Conservation (phyloP, 2,797 vertebrate species). For the Otus scops region DNA sequence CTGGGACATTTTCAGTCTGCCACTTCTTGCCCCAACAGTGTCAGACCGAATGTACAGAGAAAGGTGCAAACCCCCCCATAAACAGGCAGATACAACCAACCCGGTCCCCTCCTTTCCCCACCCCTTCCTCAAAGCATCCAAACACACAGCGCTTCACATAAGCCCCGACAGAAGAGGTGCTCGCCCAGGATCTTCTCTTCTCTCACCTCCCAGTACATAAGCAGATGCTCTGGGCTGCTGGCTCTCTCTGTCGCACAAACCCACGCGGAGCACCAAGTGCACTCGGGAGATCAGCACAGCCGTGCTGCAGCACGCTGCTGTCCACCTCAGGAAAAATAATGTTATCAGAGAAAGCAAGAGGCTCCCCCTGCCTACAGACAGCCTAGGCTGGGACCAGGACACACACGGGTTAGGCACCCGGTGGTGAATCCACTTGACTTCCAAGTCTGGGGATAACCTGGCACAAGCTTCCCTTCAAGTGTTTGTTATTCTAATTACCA, state of each 20-base stretch:
- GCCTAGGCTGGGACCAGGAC: fast-evolving
- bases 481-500: neutral
- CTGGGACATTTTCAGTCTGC: neutral
- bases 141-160: fast-evolving
- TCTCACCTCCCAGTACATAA: neutral
- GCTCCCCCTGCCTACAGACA: neutral
- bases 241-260: neutral
- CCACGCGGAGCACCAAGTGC: neutral
- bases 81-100: fast-evolving
- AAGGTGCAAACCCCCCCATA: neutral
- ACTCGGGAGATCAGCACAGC: fast-evolving
- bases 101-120: neutral
- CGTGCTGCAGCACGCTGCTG: fast-evolving
- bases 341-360: neutral
- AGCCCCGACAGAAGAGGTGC: neutral
- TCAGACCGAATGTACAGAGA: neutral
- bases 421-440: fast-evolving
- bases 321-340: neutral
- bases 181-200: neutral
- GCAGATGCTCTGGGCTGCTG: neutral
- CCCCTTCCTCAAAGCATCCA: neutral
- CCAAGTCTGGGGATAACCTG: too few species aligned
- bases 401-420: fast-evolving
- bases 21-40: neutral
- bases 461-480: neutral